These are phyloP conservation scores for Tryphoninae sp. DNA, from an alignment of 2,888 invertebrate species.

Conservation along the genomic window DNA sequence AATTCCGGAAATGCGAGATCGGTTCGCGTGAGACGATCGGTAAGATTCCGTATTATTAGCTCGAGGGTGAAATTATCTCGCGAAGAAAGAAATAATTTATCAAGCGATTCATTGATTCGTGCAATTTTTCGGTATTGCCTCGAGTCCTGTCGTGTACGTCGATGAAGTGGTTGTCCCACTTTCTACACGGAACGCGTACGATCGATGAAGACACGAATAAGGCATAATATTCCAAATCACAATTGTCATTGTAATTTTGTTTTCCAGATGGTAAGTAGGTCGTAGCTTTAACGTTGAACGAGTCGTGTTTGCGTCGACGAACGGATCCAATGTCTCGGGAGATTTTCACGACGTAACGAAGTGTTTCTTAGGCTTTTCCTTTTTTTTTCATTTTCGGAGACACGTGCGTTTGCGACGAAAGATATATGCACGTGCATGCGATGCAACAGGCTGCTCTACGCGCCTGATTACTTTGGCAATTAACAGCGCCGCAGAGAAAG, in stretches of 20 bases:
- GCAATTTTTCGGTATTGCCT: too few species aligned
- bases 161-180: too few species aligned
- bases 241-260: slow-evolving; percentile 4
- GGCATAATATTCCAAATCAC: not conserved
- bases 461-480: slow-evolving; percentile 51
- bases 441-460: slow-evolving; percentile 13
- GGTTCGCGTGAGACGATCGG: too few species aligned
- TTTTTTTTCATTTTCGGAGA: slow-evolving; percentile 2
- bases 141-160: too few species aligned
- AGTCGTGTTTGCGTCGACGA: not conserved
- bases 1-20: too few species aligned
- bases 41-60: too few species aligned
- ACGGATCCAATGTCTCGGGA: not conserved
- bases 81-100: too few species aligned
- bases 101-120: too few species aligned
- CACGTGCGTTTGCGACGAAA: slow-evolving; percentile 19
- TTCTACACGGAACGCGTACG: too few species aligned
- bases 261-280: not conserved
- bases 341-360: slow-evolving; percentile 16
- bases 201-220: too few species aligned
- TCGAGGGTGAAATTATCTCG: too few species aligned
- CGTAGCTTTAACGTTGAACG: not conserved
- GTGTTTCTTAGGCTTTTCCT: too few species aligned
- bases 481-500: slow-evolving; percentile 55
- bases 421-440: slow-evolving; percentile 19